These are phyloP conservation scores for Papilio helenus DNA, from an alignment of 1,140 invertebrate genomes.

Conservation along the genomic window DNA sequence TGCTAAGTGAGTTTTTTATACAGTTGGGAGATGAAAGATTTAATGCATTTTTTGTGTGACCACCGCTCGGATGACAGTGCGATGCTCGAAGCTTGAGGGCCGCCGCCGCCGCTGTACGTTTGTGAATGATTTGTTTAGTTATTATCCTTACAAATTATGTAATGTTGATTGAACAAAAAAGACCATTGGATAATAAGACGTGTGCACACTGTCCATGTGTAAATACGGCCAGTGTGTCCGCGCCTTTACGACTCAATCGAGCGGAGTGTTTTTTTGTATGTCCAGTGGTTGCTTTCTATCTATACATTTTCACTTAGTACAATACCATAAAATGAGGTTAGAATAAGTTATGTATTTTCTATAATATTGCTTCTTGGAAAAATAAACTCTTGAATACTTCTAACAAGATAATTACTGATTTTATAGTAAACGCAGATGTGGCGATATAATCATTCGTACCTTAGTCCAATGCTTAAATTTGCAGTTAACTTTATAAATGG, in stretches of 20 bases:
- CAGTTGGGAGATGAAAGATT: conserved; percentile 55
- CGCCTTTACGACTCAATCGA: conserved; percentile 29
- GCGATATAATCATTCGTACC: background rate
- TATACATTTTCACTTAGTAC: conserved; percentile 36
- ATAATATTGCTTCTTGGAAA: conserved; percentile 6
- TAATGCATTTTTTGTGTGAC: conserved; percentile 64
- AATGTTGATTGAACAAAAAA: conserved; percentile 30
- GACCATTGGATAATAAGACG: background rate
- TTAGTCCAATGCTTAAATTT: background rate
- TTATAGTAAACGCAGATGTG: background rate
- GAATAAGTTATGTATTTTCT: conserved; percentile 32
- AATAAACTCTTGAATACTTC: background rate
- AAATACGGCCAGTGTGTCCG: conserved; percentile 10
- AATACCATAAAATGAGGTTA: conserved; percentile 34
- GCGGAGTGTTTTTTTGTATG: conserved; percentile 30
- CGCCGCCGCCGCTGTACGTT: conserved; percentile 45
- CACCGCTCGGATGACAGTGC: conserved; percentile 60
- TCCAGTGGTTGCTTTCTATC: conserved; percentile 29
- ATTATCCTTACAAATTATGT: conserved; percentile 37
- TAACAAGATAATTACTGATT: background rate
- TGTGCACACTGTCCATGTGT: conserved; percentile 16
- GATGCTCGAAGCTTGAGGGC: conserved; percentile 60
- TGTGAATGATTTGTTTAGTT: conserved; percentile 52
- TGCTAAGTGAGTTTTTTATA: conserved; percentile 65
- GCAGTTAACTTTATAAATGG: too few species aligned